Evolutionary conservation across 2,113 vertebrate species (phyloP), one percentile per base, ranked within the genome.

Genomic region (Ciconia maguari): DNA sequence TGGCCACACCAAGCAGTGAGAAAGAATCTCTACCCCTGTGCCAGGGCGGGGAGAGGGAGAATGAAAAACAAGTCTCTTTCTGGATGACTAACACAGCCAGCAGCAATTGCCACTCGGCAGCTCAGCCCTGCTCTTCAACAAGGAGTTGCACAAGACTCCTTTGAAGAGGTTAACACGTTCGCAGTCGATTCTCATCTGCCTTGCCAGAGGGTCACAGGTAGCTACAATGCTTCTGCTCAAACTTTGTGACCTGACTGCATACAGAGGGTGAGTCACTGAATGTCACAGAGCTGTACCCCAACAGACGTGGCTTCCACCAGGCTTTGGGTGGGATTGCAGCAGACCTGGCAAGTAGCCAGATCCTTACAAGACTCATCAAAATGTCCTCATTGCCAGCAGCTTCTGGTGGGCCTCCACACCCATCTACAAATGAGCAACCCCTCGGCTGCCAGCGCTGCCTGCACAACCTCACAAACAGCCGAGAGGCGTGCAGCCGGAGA

Each of bases 51-150:
- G 92, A 94, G 65, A 64, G 70, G 87, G 82, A 84, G 78, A 91
- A 69, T 65, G 38, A 52, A 93, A 89, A 96, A 95, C 93, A 95
- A 94, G 75, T 51, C 92, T 96, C 79, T 95, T 13, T 58, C 65
- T 69, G 97, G 93, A 95, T 97, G 97, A 97, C 77, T 96, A 96
- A 96, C 8, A 41, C 95, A 72, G 95, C 77, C 85, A 79, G 68
- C 80, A 93, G 85, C 66, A 5, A 74, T 8, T 29, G 70, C 82
- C 18, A 10, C 78, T 2, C 71, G 15, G 78, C 87, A 57, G 91
- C 85, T 89, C 88, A 52, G 85, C 80, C 78, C 72, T 3, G 60
- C 54, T 62, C 77, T 26, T 78, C 54, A 46, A 1, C 51, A 0
- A 18, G 77, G 71, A 26, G 85, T 5, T 90, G 65, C 36, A 25